These are phyloP conservation scores for Poecilia gillii DNA, from an alignment of 2,797 vertebrate species.

Conservation along the genomic window DNA sequence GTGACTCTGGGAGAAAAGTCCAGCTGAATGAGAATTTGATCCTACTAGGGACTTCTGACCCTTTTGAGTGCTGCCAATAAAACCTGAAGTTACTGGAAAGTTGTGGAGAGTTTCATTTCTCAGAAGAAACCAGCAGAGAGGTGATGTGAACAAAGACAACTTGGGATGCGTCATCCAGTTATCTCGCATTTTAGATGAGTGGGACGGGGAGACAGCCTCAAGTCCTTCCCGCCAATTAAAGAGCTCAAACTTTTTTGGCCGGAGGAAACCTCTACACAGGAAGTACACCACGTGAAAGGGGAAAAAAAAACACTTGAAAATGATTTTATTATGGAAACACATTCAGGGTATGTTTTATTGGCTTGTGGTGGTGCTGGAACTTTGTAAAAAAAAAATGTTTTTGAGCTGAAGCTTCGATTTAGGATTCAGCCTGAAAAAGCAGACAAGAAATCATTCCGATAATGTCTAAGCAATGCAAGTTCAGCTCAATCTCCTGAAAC, in stretches of 20 bases:
- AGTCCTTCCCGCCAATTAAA: conserved; percentile 12
- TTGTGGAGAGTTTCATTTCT: not conserved
- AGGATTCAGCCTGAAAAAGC: conserved; percentile 10
- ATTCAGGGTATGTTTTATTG: conserved; percentile 17
- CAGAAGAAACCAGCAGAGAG: not conserved
- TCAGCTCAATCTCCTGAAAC: conserved; percentile 16
- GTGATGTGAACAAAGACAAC: not conserved
- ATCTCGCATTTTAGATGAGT: not conserved
- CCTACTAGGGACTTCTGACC: not conserved
- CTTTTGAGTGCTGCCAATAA: not conserved
- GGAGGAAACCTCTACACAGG: not conserved
- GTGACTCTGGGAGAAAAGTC: not conserved
- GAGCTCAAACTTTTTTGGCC: not conserved
- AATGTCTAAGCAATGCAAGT: conserved; percentile 6
- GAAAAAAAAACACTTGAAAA: conserved; percentile 19
- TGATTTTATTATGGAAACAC: conserved; percentile 18
- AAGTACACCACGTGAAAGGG: not conserved
- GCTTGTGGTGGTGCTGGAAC: conserved; percentile 11
- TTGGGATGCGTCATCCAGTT: conserved; percentile 1
- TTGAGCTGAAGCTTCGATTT: conserved; percentile 16
- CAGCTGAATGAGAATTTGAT: not conserved
- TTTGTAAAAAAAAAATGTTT: not conserved
- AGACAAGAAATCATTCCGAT: not conserved
- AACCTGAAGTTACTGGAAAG: not conserved
- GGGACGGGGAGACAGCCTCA: not conserved